Evolutionary conservation across 2,888 invertebrate genomes (phyloP), one percentile per base, ranked within the genome.

Genomic region (Agrochola circellaris): DNA sequence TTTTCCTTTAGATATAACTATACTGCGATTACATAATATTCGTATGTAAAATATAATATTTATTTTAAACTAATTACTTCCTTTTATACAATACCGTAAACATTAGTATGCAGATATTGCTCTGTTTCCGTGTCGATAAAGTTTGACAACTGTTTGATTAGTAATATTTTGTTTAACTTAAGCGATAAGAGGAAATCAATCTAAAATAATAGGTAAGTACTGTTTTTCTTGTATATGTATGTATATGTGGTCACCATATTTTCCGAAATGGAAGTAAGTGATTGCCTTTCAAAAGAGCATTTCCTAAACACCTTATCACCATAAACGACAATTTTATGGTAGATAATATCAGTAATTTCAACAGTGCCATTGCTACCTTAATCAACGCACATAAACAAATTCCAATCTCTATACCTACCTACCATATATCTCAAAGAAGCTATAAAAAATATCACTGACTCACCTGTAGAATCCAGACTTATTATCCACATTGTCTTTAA

Each of bases 401-500:
- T 67, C 6, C 20, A 13, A 45, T 4, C 26, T 7, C 11, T 42
- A 17, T 17, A 38, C 38, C 17, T 17, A 38, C 38, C 17, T 15
- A 45, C 30, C 45, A 20, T 26, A 65, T 26, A 66, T 3, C 15
- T 8, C 23, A 23, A 51, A 51, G 5, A 23, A 13, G 4, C 13
- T 67, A 15, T 48, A 23, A 13, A n/a, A 42, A 60, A 65, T 1
- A 9, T 23, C 13, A 38, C 1, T 7, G 0, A 83, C 93, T 87
- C 64, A 97, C 97, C 97, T 96, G 88, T 97, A 98, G 89, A 97
- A 97, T 45, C 98, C 98, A 88, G 97, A 97, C 91, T 98, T 98
- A 84, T 97, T 96, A 69, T 98, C 98, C 0, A 98, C 97, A 81
- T 98, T 98, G 88, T 98, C 99, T 94, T 99, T 99, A 84, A 98